phyloP scores from a whole-genome alignment of 2,797 vertebrate species.

The Hydrophis major region DNA sequence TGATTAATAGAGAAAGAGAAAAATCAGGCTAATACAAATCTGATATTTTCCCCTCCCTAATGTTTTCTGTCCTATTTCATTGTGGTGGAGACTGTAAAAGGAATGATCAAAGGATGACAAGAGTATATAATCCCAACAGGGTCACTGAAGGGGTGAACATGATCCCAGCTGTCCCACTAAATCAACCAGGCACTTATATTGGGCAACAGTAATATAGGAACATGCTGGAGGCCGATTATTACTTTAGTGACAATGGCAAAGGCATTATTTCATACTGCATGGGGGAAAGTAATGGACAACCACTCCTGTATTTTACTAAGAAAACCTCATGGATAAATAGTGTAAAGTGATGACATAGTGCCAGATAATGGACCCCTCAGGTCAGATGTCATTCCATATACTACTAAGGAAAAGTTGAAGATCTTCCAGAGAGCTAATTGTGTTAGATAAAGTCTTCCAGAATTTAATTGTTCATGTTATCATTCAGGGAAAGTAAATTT shows the following conservation, averaged over 20 bases:
- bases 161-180: neutral
- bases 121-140: neutral
- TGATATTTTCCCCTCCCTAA: neutral
- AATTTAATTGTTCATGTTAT: neutral
- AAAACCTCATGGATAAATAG: neutral
- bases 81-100: neutral
- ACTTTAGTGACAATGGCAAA: neutral
- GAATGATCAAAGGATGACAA: neutral
- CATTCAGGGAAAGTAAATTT: neutral
- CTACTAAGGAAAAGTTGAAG: neutral
- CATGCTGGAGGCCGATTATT: neutral
- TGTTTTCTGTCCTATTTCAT: neutral
- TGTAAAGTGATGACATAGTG: neutral
- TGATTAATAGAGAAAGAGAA: neutral
- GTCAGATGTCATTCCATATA: neutral
- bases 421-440: neutral
- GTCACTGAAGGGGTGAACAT: neutral
- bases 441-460: neutral
- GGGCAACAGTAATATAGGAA: neutral
- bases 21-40: neutral
- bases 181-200: neutral
- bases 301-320: neutral
- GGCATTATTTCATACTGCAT: neutral
- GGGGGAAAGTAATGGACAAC: neutral
- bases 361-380: neutral